Base-by-base conservation (phyloP, 2,888 invertebrate species). In the Leptopilina drosophilae region DNA sequence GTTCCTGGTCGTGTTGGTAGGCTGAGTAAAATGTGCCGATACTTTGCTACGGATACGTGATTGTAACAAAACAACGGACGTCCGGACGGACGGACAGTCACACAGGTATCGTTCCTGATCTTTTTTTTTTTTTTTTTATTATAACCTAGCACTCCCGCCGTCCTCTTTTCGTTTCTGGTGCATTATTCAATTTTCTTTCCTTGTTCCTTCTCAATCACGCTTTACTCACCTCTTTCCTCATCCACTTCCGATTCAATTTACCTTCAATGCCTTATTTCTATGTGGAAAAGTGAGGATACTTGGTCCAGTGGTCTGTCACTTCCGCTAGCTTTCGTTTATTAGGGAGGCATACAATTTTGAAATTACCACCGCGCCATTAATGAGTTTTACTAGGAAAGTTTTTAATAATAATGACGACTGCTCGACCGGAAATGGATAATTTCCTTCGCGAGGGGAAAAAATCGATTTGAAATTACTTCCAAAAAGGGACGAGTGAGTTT, bases 51-150 rank as follows among this genome's bases (percentile, higher is more conserved):
- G 81, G 82, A 81, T 84, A 83, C 91, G 91, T 91, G 91, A 92
- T 91, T 91, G 86, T 88, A 91, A 92, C 91, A 91, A 91, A 91
- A 91, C 91, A 91, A 87, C 91, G 92, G 91, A 92, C 90, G 89
- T 91, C 92, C 91, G 91, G 91, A 91, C 88, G 84, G 84, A 84
- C 88, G 84, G 86, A 87, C 89, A 91, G 91, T 92, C 91, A 89
- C 91, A 91, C 91, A 91, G 91, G 91, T 92, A 91, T 91, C 91
- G 89, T 87, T 89, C 90, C 87, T 87, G 86, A 86, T 86, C 85
- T 86, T 88, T 88, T 87, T 88, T 62, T 87, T 88, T 87, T 89
- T 49, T 88, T 87, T 4, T 33, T 33, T 33, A 33, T 89, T 62
- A 87, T 88, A 83, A 80, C 69, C 80, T 82, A 82, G 83, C 81